phyloP scores from a whole-genome alignment of 2,797 vertebrate genomes.

The Crocodylus rhombifer region DNA sequence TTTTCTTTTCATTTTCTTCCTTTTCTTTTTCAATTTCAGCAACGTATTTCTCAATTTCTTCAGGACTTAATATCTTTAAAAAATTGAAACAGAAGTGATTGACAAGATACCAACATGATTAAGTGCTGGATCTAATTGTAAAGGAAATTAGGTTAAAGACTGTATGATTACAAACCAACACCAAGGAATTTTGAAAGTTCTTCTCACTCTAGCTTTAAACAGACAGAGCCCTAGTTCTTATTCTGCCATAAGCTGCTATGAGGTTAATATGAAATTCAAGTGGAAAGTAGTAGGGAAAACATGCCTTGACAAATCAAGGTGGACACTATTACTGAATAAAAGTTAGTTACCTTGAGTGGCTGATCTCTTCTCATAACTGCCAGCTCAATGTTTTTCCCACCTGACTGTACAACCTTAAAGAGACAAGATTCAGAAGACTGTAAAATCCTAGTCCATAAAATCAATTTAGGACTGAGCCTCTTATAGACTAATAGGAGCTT shows the following conservation, averaged over 20 bases:
- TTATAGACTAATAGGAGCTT: fast-evolving
- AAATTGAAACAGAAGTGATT: background rate
- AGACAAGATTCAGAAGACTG: background rate
- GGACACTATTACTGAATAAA: background rate
- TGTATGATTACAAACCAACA: background rate
- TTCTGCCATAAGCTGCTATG: background rate
- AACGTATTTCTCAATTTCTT: constrained; percentile 88
- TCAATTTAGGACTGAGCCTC: background rate
- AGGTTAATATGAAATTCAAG: background rate
- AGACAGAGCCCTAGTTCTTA: background rate
- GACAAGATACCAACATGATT: background rate
- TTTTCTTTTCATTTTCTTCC: constrained; percentile 89
- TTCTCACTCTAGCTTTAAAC: background rate
- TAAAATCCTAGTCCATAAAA: background rate
- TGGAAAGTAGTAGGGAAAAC: background rate
- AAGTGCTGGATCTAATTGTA: background rate
- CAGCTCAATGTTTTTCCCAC: constrained; percentile 89
- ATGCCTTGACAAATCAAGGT: no score
- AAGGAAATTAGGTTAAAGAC: background rate
- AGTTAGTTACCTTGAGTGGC: constrained; percentile 83
- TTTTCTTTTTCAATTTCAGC: constrained; percentile 89
- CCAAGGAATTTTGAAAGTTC: background rate
- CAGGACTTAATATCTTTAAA: constrained; percentile 85
- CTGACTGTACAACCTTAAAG: constrained; percentile 87
- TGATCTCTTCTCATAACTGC: constrained; percentile 87